Evolutionary conservation across 2,888 invertebrate species (phyloP), one percentile per base, ranked within the genome.

Genomic region (Rhagophthalmus giganteus): DNA sequence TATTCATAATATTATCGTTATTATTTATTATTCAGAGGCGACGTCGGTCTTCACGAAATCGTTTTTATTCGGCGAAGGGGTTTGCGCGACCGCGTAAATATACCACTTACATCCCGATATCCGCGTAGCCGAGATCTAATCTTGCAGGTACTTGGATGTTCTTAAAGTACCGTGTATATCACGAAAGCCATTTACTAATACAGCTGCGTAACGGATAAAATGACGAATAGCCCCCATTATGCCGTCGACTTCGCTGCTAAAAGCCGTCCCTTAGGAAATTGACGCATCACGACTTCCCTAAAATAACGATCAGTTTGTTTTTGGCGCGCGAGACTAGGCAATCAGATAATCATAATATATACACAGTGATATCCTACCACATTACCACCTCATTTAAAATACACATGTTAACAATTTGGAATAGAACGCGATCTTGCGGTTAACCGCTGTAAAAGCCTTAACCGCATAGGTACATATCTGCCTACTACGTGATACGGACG

Each of bases 1-100:
- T 58, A 54, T 58, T 56, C 54, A 52, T 54, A 58, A 51, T 55
- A 58, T 58, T 38, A 45, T 54, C 50, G 56, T 56, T 55, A 51
- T 55, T 55, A 56, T 53, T 56, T 55, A 51, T 55, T 55, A 56
- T 53, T 55, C 54, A 45, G 58, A 41, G 55, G 55, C 55, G 46
- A 37, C 38, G 40, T 40, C 30, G 31, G 39, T 42, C 41, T 55
- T 52, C 55, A 48, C 48, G 55, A 48, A 31, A 34, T 25, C 28
- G 35, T 52, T 52, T 47, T 52, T 51, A 46, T 35, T 39, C 51
- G 30, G 45, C 15, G 33, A 51, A 20, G 20, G 20, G 20, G 3
- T 20, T 20, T n/a, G n/a, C n/a, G n/a, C 20, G 3, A 20, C 20
- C 20, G 7, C 7, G 20, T 20, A 20, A 5, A 20, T 20, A 20